Evolutionary conservation across 2,888 invertebrate genomes (phyloP).

Genomic region (Megastigmus dorsalis): DNA sequence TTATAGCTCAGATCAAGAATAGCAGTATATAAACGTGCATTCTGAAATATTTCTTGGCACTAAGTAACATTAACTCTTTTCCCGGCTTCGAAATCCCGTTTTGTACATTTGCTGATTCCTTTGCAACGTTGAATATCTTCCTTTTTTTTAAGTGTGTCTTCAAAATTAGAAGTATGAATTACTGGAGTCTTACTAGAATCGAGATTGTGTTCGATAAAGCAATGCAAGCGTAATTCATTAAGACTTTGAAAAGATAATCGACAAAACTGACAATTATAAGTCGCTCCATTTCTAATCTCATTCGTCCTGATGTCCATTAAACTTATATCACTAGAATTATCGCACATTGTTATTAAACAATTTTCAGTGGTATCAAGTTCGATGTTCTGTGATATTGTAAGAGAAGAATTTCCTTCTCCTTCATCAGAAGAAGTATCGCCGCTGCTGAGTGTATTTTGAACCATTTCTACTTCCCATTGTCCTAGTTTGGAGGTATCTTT

Average conservation of each 20-base stretch:
- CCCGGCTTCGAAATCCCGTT: conserved; percentile 1
- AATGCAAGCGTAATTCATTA: conserved; percentile 68
- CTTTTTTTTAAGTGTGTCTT: conserved; percentile 2
- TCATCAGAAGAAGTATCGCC: conserved; percentile 79
- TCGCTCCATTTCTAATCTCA: not conserved
- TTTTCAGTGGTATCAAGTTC: not conserved
- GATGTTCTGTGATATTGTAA: not conserved
- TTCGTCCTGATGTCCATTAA: not conserved
- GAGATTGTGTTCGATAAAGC: conserved; percentile 68
- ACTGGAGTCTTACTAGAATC: conserved; percentile 52
- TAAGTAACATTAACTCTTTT: conserved; percentile 20
- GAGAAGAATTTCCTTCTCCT: conserved; percentile 66
- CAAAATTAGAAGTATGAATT: not conserved
- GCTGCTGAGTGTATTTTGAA: conserved; percentile 71
- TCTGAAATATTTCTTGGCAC: conserved; percentile 13
- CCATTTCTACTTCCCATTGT: conserved; percentile 77
- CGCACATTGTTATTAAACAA: not conserved
- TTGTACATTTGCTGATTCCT: not conserved
- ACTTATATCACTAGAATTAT: not conserved
- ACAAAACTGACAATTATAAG: conserved; percentile 69
- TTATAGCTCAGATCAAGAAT: not conserved
- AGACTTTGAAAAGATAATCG: conserved; percentile 63
- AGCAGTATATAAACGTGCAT: not conserved
- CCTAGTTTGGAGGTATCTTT: conserved; percentile 88
- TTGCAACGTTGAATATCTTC: conserved; percentile 27